Conservation (phyloP, 2,113 vertebrate species). For the Varanus salvator region DNA sequence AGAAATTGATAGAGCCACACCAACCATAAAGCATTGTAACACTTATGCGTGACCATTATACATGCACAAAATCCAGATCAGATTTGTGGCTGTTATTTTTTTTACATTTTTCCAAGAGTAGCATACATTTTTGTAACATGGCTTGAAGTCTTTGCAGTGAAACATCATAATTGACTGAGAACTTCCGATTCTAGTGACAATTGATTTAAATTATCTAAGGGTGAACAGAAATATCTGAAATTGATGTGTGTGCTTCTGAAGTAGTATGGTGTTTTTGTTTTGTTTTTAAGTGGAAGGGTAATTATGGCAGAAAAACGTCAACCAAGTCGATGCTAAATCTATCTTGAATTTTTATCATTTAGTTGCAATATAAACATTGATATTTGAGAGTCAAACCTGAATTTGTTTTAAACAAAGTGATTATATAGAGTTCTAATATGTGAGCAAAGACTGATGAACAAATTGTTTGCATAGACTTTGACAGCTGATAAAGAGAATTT, state of each 20-base stretch:
- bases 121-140: too few species aligned
- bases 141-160: not conserved
- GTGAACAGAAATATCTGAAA: not conserved
- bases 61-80: not conserved
- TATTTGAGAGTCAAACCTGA: not conserved
- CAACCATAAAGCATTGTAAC: not conserved
- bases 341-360: not conserved
- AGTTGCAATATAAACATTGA: not conserved
- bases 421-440: not conserved
- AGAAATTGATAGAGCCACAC: not conserved
- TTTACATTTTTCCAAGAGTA: not conserved
- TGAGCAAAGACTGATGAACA: not conserved
- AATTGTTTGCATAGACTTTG: constrained; percentile 39
- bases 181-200: not conserved
- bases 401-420: not conserved
- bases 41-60: not conserved
- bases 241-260: not conserved
- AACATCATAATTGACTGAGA: not conserved
- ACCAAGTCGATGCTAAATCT: not conserved
- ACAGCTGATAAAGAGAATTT: constrained; percentile 21
- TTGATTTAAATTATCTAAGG: not conserved
- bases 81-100: not conserved
- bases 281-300: not conserved
- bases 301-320: not conserved
- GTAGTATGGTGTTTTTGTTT: not conserved